phyloP scores from a whole-genome alignment of 2,113 vertebrate species.

The Taurulus bubalis region DNA sequence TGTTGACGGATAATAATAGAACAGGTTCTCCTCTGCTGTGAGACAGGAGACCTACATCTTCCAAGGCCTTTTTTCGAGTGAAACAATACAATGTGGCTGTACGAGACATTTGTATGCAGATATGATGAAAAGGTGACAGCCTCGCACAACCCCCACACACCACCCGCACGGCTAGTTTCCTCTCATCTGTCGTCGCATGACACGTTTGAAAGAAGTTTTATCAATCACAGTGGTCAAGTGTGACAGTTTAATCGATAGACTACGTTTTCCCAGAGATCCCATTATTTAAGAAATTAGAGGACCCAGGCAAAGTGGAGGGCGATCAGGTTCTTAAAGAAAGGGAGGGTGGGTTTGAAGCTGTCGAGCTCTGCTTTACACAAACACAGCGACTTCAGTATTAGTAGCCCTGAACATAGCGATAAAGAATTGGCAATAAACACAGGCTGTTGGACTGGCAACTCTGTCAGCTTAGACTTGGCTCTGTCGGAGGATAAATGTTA shows the following conservation, averaged over 20 bases:
- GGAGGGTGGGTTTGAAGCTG: slow-evolving; percentile 27
- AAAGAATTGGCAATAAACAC: slow-evolving; percentile 60
- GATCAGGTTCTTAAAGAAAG: background rate
- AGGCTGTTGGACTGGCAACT: slow-evolving; percentile 48
- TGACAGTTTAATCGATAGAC: slow-evolving; percentile 81
- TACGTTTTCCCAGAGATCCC: slow-evolving; percentile 52
- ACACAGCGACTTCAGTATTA: slow-evolving; percentile 56
- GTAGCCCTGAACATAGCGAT: slow-evolving; percentile 59
- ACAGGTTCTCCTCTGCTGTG: slow-evolving; percentile 38
- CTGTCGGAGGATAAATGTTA: slow-evolving; percentile 60
- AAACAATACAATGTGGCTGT: slow-evolving; percentile 24
- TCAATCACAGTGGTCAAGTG: slow-evolving; percentile 72
- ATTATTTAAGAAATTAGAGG: slow-evolving; percentile 50
- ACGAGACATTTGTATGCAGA: slow-evolving; percentile 60
- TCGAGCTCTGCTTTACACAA: slow-evolving; percentile 34
- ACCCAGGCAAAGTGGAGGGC: background rate
- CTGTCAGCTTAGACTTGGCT: slow-evolving; percentile 55
- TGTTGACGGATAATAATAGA: slow-evolving; percentile 56
- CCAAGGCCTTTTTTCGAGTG: background rate
- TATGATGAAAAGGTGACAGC: slow-evolving; percentile 61
- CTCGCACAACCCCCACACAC: slow-evolving; percentile 1
- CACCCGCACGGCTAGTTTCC: background rate
- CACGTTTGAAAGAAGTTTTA: slow-evolving; percentile 78
- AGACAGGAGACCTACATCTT: slow-evolving; percentile 40
- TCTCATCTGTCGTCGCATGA: slow-evolving; percentile 50